phyloP scores from a whole-genome alignment of 1,140 invertebrate species.

The Gonatopus flavifemur region DNA sequence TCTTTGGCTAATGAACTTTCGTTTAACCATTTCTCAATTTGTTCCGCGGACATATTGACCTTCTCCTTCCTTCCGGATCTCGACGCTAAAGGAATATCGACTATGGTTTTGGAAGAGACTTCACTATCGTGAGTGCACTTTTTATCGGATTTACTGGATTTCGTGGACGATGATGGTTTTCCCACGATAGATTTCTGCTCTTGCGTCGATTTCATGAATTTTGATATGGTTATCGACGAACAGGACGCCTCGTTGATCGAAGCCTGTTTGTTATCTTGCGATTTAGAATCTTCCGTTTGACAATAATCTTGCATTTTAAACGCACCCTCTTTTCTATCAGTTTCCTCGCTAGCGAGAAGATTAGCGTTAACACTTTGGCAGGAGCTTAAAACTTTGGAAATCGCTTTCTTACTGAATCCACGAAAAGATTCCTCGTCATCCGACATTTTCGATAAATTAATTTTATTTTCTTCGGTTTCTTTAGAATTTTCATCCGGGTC shows the following conservation, averaged over 20 bases:
- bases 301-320: conserved; percentile 11
- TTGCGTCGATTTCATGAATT: background rate
- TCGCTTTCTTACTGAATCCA: conserved; percentile 55
- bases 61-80: conserved; percentile 62
- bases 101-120: conserved; percentile 32
- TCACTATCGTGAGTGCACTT: conserved; percentile 34
- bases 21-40: conserved; percentile 72
- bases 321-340: conserved; percentile 12
- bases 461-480: conserved; percentile 8
- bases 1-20: conserved; percentile 64
- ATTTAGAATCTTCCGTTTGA: conserved; percentile 2
- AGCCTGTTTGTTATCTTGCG: conserved; percentile 1
- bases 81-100: conserved; percentile 42
- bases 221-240: background rate
- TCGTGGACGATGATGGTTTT: conserved; percentile 5
- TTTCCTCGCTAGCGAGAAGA: conserved; percentile 18
- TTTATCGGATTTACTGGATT: conserved; percentile 16
- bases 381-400: conserved; percentile 41
- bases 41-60: conserved; percentile 72
- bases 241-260: background rate
- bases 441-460: conserved; percentile 39
- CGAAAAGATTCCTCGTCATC: conserved; percentile 61
- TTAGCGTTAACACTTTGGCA: conserved; percentile 36
- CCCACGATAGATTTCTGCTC: conserved; percentile 10
- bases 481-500: conserved; percentile 7